phyloP scores from a whole-genome alignment of 2,797 vertebrate genomes.

The Geotrypetes seraphini region DNA sequence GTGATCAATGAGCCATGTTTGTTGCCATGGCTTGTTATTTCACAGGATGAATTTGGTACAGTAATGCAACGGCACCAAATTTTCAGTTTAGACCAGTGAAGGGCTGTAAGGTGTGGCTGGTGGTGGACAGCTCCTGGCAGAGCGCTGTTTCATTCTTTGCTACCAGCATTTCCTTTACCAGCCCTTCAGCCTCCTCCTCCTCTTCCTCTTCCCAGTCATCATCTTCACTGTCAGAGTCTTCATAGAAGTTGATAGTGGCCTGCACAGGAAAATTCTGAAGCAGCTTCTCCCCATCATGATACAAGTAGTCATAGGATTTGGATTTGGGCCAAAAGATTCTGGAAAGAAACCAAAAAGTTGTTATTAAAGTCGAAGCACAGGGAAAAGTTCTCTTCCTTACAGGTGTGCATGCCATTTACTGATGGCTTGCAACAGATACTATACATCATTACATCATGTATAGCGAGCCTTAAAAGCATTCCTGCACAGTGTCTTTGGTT shows the following conservation, averaged over 20 bases:
- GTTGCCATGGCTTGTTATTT: too few species aligned
- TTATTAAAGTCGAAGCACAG: too few species aligned
- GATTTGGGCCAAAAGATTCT: slow-evolving; percentile 76
- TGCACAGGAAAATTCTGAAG: slow-evolving; percentile 70
- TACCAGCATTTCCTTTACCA: not conserved
- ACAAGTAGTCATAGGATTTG: slow-evolving; percentile 70
- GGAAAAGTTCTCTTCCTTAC: too few species aligned
- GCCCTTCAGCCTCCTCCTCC: not conserved
- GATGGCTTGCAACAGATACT: too few species aligned
- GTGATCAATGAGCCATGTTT: too few species aligned
- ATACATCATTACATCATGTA: too few species aligned
- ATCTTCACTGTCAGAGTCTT: slow-evolving; percentile 55
- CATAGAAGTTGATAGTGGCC: slow-evolving; percentile 72
- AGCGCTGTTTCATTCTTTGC: accelerated
- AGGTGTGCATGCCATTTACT: too few species aligned
- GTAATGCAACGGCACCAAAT: accelerated
- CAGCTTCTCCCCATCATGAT: slow-evolving; percentile 59
- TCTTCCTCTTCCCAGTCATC: slow-evolving; percentile 31
- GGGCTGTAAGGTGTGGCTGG: not conserved
- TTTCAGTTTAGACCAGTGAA: not conserved
- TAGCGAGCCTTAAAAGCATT: too few species aligned
- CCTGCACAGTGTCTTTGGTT: too few species aligned
- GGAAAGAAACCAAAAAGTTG: not conserved
- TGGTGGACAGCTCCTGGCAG: accelerated
- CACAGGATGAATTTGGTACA: not conserved